These are phyloP conservation scores for Pterocles gutturalis DNA, from an alignment of 2,113 vertebrate genomes.

Conservation along the genomic window DNA sequence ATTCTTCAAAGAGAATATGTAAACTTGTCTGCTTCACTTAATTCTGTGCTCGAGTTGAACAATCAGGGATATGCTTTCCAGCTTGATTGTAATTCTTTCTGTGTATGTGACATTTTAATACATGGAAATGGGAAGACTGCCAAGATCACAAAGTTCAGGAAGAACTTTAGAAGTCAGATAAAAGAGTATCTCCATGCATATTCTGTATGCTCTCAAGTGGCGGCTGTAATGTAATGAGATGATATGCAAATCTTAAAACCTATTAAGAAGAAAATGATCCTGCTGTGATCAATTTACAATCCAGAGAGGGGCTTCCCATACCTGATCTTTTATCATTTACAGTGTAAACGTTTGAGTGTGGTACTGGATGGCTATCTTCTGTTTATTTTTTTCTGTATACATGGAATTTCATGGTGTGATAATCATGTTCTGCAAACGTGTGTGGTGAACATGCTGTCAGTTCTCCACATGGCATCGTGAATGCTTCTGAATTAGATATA, in stretches of 20 bases:
- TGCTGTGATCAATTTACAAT: constrained; percentile 31
- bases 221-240: background rate
- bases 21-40: constrained; percentile 28
- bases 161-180: constrained; percentile 54
- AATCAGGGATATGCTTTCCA: constrained; percentile 7
- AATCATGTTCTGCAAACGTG: background rate
- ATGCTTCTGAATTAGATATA: constrained; percentile 29
- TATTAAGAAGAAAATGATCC: constrained; percentile 29
- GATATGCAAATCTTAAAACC: constrained; percentile 39
- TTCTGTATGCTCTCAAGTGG: background rate
- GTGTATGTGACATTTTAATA: constrained; percentile 38
- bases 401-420: background rate
- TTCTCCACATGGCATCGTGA: background rate
- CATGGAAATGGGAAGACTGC: constrained; percentile 25
- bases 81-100: constrained; percentile 39
- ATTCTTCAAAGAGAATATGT: background rate
- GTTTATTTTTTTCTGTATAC: background rate
- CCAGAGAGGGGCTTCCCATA: background rate
- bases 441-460: background rate
- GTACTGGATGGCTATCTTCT: background rate
- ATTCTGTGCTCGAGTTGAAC: constrained; percentile 21
- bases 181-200: background rate
- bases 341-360: background rate
- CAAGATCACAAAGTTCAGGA: constrained; percentile 38
- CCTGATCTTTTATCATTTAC: background rate